Percentiles rank a stretch among this genome's conserved stretches.
These are phyloP conservation scores for Malurus leucopterus DNA, from an alignment of 2,797 vertebrate species.

Conservation along the genomic window DNA sequence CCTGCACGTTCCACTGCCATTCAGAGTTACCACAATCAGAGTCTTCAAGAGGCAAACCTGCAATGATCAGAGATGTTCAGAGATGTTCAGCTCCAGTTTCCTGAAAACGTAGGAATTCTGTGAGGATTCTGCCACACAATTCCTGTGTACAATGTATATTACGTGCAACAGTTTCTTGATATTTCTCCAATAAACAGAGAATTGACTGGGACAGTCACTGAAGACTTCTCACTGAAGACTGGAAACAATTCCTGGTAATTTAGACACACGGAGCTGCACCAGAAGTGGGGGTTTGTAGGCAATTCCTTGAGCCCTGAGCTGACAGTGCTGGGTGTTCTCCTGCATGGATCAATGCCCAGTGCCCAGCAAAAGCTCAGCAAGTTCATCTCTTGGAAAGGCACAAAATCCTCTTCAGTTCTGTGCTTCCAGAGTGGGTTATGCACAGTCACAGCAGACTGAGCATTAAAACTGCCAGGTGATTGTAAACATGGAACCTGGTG, in stretches of 20 bases:
- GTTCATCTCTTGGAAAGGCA: neutral
- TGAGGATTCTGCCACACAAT: neutral
- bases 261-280: neutral
- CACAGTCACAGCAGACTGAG: accelerated
- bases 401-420: neutral
- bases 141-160: neutral
- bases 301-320: neutral
- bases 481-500: neutral
- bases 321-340: neutral
- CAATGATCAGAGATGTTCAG: accelerated
- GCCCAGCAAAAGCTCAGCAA: neutral
- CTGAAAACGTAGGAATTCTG: neutral
- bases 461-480: neutral
- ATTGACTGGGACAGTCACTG: neutral
- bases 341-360: neutral
- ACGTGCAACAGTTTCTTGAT: neutral
- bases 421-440: neutral
- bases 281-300: neutral
- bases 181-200: neutral
- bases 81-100: neutral
- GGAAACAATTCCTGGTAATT: neutral
- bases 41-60: neutral
- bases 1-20: neutral
- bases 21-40: neutral
- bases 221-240: neutral